These are phyloP conservation scores for Pantelozetes paolii DNA, from an alignment of 2,888 invertebrate genomes.

Conservation along the genomic window DNA sequence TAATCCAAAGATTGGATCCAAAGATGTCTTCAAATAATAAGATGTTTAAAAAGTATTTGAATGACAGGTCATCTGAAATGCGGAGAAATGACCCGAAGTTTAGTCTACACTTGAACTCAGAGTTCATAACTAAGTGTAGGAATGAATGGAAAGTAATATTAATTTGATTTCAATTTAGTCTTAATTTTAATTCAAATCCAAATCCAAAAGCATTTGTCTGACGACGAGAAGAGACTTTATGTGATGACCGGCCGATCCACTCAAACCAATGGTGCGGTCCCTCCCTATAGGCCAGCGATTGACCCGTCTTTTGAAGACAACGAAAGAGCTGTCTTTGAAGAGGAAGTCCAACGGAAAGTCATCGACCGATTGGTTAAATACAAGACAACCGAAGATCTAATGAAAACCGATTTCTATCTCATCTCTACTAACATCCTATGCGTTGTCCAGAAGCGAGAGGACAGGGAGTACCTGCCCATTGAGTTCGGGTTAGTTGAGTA, in stretches of 20 bases:
- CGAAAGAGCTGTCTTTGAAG: neutral
- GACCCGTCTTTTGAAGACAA: neutral
- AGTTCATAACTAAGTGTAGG: neutral
- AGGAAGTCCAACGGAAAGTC: neutral
- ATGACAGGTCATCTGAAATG: neutral
- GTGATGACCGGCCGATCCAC: too few species aligned
- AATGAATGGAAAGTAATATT: constrained; percentile 14
- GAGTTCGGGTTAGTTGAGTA: constrained; percentile 36
- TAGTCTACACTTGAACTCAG: neutral
- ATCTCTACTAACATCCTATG: constrained; percentile 28
- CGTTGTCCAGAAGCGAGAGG: neutral
- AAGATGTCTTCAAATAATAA: constrained; percentile 1
- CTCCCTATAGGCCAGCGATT: neutral
- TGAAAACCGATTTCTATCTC: constrained; percentile 9
- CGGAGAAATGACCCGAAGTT: neutral
- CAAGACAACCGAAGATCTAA: neutral
- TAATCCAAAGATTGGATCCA: neutral
- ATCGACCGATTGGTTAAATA: constrained; percentile 3
- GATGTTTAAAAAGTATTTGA: neutral
- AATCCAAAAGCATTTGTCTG: neutral
- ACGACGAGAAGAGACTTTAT: neutral
- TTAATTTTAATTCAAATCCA: neutral
- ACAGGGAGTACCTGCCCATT: constrained; percentile 1
- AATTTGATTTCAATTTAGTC: neutral
- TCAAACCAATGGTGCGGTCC: too few species aligned